Percentiles rank a stretch among this genome's conserved stretches.
These are phyloP conservation scores for Tetramorium bicarinatum DNA, from an alignment of 2,888 invertebrate genomes.

Conservation along the genomic window DNA sequence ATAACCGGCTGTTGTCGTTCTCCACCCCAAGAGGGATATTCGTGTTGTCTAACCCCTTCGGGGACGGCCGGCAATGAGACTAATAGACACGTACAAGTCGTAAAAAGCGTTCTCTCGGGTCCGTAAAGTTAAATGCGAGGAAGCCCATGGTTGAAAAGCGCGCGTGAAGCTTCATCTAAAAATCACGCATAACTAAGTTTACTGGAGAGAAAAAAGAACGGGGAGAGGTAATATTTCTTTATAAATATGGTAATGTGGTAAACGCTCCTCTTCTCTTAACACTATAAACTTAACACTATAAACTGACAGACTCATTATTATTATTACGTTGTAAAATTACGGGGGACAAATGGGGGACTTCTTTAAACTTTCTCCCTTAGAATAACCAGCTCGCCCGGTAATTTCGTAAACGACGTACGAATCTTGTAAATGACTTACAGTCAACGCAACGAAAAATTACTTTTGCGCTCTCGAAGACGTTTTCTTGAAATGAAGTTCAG, in stretches of 20 bases:
- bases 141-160: conserved; percentile 1
- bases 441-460: conserved; percentile 43
- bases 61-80: conserved; percentile 79
- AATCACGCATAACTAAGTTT: conserved; percentile 26
- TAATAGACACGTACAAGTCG: conserved; percentile 85
- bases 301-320: background rate
- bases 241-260: background rate
- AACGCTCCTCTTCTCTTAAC: background rate
- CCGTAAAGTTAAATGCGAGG: conserved; percentile 76
- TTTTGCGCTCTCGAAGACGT: conserved; percentile 15
- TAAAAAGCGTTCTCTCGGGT: conserved; percentile 81
- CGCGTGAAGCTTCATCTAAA: conserved; percentile 68
- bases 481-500: conserved; percentile 41
- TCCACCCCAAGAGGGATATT: conserved; percentile 69
- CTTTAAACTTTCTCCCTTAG: background rate
- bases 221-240: background rate
- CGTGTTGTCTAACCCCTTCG: conserved; percentile 58
- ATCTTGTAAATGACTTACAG: conserved; percentile 30
- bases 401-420: conserved; percentile 12
- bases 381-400: conserved; percentile 1
- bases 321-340: conserved; percentile 8
- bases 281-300: too few relatives aligned
- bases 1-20: conserved; percentile 79
- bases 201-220: background rate
- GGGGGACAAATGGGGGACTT: background rate